phyloP scores from a whole-genome alignment of 2,888 invertebrate genomes.

The Epistrophella euchroma region DNA sequence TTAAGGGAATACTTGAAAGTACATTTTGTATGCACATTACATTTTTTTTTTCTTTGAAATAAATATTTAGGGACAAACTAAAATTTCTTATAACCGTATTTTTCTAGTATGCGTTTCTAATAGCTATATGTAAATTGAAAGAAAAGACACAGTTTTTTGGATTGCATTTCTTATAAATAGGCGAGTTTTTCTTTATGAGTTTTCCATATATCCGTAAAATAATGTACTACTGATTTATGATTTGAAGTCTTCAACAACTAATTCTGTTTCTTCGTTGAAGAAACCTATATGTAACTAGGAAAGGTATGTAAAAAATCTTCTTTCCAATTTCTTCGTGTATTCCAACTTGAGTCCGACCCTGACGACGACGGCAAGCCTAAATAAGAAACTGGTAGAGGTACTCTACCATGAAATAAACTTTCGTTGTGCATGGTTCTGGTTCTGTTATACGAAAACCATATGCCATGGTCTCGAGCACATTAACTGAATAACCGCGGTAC shows the following conservation, averaged over 20 bases:
- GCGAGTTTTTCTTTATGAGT: no score
- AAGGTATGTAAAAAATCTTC: not conserved
- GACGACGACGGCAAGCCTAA: not conserved
- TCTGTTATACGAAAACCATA: conserved; percentile 31
- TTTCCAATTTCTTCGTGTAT: not conserved
- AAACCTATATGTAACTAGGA: not conserved
- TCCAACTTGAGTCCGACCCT: not conserved
- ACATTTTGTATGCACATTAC: no score
- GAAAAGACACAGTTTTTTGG: no score
- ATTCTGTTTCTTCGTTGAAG: not conserved
- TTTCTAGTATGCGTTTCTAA: no score
- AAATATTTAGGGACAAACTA: no score
- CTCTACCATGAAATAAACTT: conserved; percentile 60
- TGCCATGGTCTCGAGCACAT: conserved; percentile 49
- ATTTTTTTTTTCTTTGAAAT: no score
- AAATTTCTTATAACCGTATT: no score
- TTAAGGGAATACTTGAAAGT: no score
- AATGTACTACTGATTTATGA: no score
- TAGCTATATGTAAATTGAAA: no score
- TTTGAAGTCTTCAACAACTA: not conserved
- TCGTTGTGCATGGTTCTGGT: conserved; percentile 57
- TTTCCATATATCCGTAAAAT: no score
- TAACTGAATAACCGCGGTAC: conserved; percentile 46
- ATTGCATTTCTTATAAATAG: no score
- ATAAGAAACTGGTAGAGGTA: conserved; percentile 10